These are phyloP conservation scores for Amphiprion ocellaris DNA, from an alignment of 2,113 vertebrate genomes.

Conservation along the genomic window DNA sequence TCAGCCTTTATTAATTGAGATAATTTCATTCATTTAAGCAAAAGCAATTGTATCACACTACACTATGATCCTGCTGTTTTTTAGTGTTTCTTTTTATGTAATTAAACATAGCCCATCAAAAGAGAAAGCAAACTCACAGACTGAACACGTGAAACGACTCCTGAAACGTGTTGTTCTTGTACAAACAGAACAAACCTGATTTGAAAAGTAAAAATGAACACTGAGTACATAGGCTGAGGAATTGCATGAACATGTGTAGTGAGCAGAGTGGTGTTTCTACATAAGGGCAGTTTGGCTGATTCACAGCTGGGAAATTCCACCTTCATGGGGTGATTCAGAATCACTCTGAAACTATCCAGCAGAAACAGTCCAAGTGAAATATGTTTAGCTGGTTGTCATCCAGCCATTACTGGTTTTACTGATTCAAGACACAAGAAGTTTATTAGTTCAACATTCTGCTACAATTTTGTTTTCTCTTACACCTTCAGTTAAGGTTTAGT, in stretches of 20 bases:
- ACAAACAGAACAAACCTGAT: not conserved
- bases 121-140: no score
- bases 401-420: not conserved
- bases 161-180: not conserved
- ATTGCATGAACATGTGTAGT: not conserved
- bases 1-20: no score
- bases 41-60: no score
- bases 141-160: not conserved
- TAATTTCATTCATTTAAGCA: no score
- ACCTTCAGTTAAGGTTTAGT: no score
- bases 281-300: constrained; percentile 30
- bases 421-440: not conserved
- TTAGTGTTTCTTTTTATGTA: no score
- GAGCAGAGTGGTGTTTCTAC: not conserved
- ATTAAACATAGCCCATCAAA: no score
- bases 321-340: constrained; percentile 30
- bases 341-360: constrained; percentile 5
- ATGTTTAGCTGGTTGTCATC: not conserved
- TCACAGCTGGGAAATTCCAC: constrained; percentile 51
- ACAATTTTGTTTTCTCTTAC: not conserved
- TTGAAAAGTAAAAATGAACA: not conserved
- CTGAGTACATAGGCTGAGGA: not conserved
- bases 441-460: not conserved
- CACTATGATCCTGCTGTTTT: no score
- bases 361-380: not conserved